phyloP scores from a whole-genome alignment of 2,888 invertebrate species.

The Lymantria monacha region DNA sequence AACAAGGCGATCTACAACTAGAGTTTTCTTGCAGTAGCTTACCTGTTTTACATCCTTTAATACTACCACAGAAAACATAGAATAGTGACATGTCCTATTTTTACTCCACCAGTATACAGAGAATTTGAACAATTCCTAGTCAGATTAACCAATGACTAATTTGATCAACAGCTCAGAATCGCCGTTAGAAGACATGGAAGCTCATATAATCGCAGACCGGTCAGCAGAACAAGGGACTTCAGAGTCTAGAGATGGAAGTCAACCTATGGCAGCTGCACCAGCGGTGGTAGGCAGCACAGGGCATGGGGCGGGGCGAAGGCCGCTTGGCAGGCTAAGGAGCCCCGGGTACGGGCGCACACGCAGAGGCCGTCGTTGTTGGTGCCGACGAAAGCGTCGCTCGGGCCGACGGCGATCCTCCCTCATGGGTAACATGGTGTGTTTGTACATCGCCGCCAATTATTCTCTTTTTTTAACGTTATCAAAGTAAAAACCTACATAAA shows the following conservation, averaged over 20 bases:
- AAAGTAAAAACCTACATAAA: neutral
- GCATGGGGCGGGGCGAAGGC: conserved; percentile 36
- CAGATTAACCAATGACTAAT: conserved; percentile 1
- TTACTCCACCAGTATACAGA: too few relatives aligned
- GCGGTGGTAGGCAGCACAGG: conserved; percentile 40
- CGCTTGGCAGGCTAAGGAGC: conserved; percentile 47
- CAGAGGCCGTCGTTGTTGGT: conserved; percentile 66
- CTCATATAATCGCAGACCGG: conserved; percentile 72
- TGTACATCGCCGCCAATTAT: conserved; percentile 60
- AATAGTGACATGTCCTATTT: too few relatives aligned
- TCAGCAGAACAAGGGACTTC: conserved; percentile 56
- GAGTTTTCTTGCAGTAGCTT: too few relatives aligned
- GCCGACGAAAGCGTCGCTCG: conserved; percentile 71
- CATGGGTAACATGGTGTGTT: conserved; percentile 81
- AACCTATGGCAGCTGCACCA: conserved; percentile 19
- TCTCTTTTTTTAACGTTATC: conserved; percentile 38
- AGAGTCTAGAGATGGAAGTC: conserved; percentile 33
- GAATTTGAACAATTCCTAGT: too few relatives aligned
- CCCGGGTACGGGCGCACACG: conserved; percentile 68
- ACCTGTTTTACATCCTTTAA: too few relatives aligned
- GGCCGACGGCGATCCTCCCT: conserved; percentile 69
- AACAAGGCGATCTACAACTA: too few relatives aligned
- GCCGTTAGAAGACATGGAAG: conserved; percentile 61
- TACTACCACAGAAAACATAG: too few relatives aligned
- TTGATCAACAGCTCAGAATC: conserved; percentile 56